Base-by-base conservation (phyloP, 2,113 vertebrate genomes). In the Melanocharis versteri region DNA sequence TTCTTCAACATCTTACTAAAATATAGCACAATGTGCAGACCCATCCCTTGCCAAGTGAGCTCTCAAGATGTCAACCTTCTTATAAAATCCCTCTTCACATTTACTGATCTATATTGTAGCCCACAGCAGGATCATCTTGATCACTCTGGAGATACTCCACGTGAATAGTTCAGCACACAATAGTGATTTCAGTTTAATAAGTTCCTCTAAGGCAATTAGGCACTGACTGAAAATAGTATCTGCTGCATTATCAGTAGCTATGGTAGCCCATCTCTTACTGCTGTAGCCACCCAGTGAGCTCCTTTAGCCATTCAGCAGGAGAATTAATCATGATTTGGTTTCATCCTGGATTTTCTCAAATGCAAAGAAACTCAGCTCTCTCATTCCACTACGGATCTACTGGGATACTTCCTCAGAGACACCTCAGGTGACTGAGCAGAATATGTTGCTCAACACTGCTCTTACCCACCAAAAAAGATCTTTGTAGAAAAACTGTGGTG, bases 1-100 rank as follows among this genome's bases (percentile, higher is more conserved):
- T 91, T 96, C 70, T 96, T 84, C 90, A 93, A 94, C 35, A 77
- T 89, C 83, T 89, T 61, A 85, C 27, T 66, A n/a, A 97, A 90
- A 80, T 40, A 45, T 61, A 93, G 92, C 94, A 85, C 92, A 93
- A 91, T 2, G 18, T 47, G 80, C 42, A 72, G 62, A 90, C 51
- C 69, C 44, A 83, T 76, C 69, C 50, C n/a, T 95, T 87, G 44
- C 87, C 57, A 93, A 72, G 30, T 33, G 60, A 95, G 86, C 89
- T 87, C 61, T 82, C 79, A 90, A 48, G 75, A 58, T 17, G 16
- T 40, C 73, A 69, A 73, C 65, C 91, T 85, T 65, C 73, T 89
- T 83, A 87, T 73, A 85, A 76, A 96, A 79, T 51, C 70, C 60
- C 87, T 89, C 78, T 82, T 70, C 78, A 58, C 75, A 39, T 91